Percentiles rank a stretch among this genome's conserved stretches.
phyloP scores from a whole-genome alignment of 2,797 vertebrate genomes.

The Taeniopygia guttata region DNA sequence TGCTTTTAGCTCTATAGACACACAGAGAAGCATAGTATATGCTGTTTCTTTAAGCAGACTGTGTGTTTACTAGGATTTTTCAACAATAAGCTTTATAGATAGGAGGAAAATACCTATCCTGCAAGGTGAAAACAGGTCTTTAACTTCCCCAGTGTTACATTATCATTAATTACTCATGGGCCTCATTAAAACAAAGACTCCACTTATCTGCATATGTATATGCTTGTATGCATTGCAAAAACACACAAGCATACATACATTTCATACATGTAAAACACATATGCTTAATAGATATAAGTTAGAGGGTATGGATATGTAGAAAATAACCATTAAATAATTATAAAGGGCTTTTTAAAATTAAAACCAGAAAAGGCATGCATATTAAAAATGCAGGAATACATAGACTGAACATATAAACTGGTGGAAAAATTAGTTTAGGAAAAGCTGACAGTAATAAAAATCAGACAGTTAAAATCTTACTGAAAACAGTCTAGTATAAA shows the following conservation, averaged over 20 bases:
- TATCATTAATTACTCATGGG: not conserved
- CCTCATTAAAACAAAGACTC: conserved; percentile 21
- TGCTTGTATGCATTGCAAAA: not conserved
- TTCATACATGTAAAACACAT: not conserved
- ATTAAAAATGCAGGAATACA: not conserved
- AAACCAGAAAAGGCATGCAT: conserved; percentile 7
- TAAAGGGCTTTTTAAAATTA: not conserved
- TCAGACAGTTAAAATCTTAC: conserved; percentile 46
- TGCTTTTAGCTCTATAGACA: not conserved
- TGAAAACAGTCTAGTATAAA: conserved; percentile 26
- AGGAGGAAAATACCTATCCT: not conserved
- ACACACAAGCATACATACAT: not conserved
- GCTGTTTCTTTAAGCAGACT: not conserved
- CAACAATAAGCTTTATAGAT: not conserved
- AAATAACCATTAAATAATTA: not conserved
- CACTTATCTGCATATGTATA: not conserved
- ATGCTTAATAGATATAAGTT: not conserved
- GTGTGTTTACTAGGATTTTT: not conserved
- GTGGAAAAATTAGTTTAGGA: conserved; percentile 37
- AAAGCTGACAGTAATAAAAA: conserved; percentile 34
- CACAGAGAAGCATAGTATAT: not conserved
- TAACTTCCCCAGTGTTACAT: not conserved
- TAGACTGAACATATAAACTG: conserved; percentile 5
- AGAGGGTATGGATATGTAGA: not conserved
- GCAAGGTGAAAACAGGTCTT: not conserved